Conservation (phyloP, 2,797 vertebrate genomes). For the Sebastes glaucus region DNA sequence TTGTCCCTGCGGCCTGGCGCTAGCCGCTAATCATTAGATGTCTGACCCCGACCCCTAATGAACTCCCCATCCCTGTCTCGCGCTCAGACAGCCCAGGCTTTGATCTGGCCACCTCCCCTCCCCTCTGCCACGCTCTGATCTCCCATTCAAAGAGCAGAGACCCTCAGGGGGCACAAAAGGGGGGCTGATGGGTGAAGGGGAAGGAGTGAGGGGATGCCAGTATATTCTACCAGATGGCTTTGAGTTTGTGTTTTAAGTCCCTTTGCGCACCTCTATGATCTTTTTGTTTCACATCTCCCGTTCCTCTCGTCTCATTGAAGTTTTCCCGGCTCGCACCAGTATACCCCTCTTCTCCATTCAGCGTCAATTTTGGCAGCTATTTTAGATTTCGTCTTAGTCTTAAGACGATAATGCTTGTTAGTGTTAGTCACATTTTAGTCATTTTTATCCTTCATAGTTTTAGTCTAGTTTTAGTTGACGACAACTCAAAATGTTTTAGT, state of each 20-base stretch:
- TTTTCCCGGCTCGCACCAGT: background rate
- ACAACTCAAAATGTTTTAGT: too few species aligned
- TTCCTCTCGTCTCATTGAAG: slow-evolving; percentile 1
- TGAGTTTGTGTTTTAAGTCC: slow-evolving; percentile 35
- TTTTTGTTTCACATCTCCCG: slow-evolving; percentile 29
- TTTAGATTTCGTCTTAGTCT: too few species aligned
- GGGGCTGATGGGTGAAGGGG: slow-evolving; percentile 20
- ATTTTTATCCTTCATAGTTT: too few species aligned
- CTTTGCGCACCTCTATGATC: slow-evolving; percentile 37
- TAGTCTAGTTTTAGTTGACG: too few species aligned
- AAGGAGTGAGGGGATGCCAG: slow-evolving; percentile 41
- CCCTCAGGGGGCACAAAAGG: slow-evolving; percentile 60
- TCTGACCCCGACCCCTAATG: slow-evolving; percentile 74
- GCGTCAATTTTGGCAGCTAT: too few species aligned
- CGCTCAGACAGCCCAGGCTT: slow-evolving; percentile 50
- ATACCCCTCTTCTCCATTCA: background rate
- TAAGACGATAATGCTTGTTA: too few species aligned
- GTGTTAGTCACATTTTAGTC: too few species aligned
- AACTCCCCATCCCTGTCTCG: slow-evolving; percentile 67
- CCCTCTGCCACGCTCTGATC: slow-evolving; percentile 74
- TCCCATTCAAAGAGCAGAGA: slow-evolving; percentile 73
- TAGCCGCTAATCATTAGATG: slow-evolving; percentile 65
- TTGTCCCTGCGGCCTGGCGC: slow-evolving; percentile 24
- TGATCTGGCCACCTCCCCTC: slow-evolving; percentile 64
- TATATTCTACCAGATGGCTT: slow-evolving; percentile 66